Evolutionary conservation across 2,113 vertebrate species (phyloP), one percentile per base, ranked within the genome.

Genomic region (Oncorhynchus mykiss): DNA sequence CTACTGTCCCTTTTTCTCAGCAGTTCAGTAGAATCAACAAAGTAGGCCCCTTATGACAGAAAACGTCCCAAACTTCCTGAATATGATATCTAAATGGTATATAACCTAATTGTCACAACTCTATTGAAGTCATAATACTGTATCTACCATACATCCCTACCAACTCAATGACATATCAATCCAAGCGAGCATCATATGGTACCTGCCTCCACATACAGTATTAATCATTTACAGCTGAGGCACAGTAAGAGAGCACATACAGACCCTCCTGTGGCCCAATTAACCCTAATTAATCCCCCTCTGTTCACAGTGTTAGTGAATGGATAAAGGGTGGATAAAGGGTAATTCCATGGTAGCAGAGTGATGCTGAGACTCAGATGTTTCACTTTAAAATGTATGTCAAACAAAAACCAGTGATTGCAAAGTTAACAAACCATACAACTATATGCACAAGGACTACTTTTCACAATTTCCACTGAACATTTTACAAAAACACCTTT

Each of bases 1-100:
- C 73, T 24, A 57, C 54, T 76, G 29, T 75, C 59, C 69, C 49
- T 54, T n/a, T 79, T 72, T 73, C 49, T 69, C 65, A 65, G 31
- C 39, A 59, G 67, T 29, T 59, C 31, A 22, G 13, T 54, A 13
- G 66, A 81, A 5, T 0, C 14, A 51, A 67, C 25, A 25, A 74
- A 54, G 12, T 54, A 54, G 14, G 49, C 49, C 49, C 3, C 12
- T 16, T 54, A 54, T 54, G 14, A 45, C 39, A 45, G 51, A 54
- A 45, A 27, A 62, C 1, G 8, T 62, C n/a, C 18, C 65, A 1
- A 64, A 54, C 51, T 51, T 70, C 22, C 31, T 73, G 45, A 60
- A 22, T 64, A 27, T 70, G 22, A 2, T 48, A 29, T 64, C 9
- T 57, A 1, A 48, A 70, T 54, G 51, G 34, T 16, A 67, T 29